A percentile compares a stretch with the other conserved stretches of the same genome.
Conservation (phyloP, 1,140 invertebrate genomes). For the Euura lappo region DNA sequence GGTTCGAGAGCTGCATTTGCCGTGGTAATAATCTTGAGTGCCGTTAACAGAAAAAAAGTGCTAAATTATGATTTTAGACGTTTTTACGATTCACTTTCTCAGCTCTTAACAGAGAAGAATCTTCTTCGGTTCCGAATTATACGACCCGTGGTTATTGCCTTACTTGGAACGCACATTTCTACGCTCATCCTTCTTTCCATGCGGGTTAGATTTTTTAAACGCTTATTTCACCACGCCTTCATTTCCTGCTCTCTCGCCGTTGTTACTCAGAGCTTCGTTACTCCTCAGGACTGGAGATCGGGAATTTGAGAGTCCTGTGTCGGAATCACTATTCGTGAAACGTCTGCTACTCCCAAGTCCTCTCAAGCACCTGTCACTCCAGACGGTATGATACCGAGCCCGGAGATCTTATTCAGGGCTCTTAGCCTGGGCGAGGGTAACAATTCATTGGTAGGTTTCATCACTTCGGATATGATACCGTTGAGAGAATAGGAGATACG, state of each 20-base stretch:
- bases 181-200: too few species aligned
- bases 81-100: constrained; percentile 39
- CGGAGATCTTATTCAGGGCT: too few species aligned
- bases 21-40: constrained; percentile 32
- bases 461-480: background rate
- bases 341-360: too few species aligned
- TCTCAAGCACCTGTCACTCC: too few species aligned
- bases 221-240: too few species aligned
- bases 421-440: background rate
- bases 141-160: constrained; percentile 25
- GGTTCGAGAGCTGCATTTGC: background rate
- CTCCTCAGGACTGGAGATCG: too few species aligned
- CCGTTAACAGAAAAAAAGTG: constrained; percentile 27
- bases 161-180: constrained; percentile 24
- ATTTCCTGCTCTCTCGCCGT: too few species aligned
- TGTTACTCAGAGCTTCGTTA: too few species aligned
- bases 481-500: background rate
- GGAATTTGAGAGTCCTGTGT: too few species aligned
- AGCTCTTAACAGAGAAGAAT: background rate
- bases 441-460: background rate
- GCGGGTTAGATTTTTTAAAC: too few species aligned
- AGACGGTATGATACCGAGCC: too few species aligned
- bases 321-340: too few species aligned
- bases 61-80: constrained; percentile 43
- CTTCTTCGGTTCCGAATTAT: constrained; percentile 26